Evolutionary conservation across 2,888 invertebrate species (phyloP).

Genomic region (Pyrocoelia pectoralis): DNA sequence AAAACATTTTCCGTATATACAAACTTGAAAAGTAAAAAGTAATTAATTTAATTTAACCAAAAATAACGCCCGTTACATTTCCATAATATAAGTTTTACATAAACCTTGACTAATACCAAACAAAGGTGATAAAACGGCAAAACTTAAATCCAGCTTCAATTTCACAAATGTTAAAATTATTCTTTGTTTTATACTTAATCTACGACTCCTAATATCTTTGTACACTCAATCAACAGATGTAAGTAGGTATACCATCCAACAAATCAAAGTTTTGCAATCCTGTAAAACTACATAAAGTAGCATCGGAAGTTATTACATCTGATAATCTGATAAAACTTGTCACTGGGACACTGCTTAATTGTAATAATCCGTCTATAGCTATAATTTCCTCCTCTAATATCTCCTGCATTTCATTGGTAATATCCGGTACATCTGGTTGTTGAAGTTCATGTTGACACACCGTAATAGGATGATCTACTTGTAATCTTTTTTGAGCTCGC

Average conservation of each 20-base stretch:
- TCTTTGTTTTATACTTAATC: slow-evolving; percentile 7
- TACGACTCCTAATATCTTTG: neutral
- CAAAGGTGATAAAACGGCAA: neutral
- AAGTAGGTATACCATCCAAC: neutral
- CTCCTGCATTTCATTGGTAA: no score
- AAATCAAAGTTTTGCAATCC: slow-evolving; percentile 3
- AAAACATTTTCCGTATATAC: no score
- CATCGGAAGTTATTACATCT: neutral
- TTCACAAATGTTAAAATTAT: slow-evolving; percentile 9
- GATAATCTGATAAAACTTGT: neutral
- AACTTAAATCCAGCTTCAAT: slow-evolving; percentile 6
- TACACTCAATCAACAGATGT: neutral
- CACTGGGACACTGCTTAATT: no score
- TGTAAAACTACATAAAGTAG: neutral
- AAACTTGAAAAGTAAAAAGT: no score
- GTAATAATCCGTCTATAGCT: no score
- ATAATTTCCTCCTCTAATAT: no score
- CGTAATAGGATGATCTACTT: neutral
- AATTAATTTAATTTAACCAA: no score
- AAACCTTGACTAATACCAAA: neutral
- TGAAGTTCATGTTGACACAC: neutral
- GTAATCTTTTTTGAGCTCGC: slow-evolving; percentile 2
- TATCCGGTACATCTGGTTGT: neutral
- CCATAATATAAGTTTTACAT: no score
- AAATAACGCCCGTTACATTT: no score